These are phyloP conservation scores for Marmota flaviventris DNA, from an alignment of 2,113 vertebrate species.

Conservation along the genomic window DNA sequence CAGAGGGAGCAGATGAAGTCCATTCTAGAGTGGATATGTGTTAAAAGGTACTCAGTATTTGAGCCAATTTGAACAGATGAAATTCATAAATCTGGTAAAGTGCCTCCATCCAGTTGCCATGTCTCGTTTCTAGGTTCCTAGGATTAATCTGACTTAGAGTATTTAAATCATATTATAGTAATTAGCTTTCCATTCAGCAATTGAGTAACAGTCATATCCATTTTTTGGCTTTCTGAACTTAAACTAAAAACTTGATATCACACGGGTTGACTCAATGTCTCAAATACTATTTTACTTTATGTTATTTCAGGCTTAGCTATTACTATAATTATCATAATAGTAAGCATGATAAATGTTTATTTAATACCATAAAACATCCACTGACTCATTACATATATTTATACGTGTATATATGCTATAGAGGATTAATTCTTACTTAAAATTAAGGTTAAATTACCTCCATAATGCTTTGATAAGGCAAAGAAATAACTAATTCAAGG, in stretches of 20 bases:
- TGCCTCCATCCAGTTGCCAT: background rate
- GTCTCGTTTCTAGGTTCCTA: slow-evolving; percentile 25
- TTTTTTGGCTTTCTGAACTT: background rate
- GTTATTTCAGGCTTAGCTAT: background rate
- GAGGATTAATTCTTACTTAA: slow-evolving; percentile 44
- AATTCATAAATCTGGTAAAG: background rate
- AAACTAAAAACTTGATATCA: slow-evolving; percentile 38
- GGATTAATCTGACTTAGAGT: slow-evolving; percentile 42
- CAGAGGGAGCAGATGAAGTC: background rate
- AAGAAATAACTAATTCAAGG: slow-evolving; percentile 24
- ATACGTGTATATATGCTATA: background rate
- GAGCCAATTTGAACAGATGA: background rate
- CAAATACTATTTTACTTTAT: background rate
- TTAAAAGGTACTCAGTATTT: background rate
- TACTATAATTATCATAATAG: background rate
- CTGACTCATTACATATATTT: background rate
- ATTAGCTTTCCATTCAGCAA: slow-evolving; percentile 41
- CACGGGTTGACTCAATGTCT: background rate
- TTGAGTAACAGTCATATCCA: background rate
- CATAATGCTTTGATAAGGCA: background rate
- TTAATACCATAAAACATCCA: slow-evolving; percentile 16
- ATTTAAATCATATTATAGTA: slow-evolving; percentile 16
- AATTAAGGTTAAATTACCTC: slow-evolving; percentile 45
- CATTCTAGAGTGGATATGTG: background rate
- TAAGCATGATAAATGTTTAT: background rate